Evolutionary conservation across 2,888 invertebrate species (phyloP), one percentile per base, ranked within the genome.

Genomic region (Oscheius sp.): DNA sequence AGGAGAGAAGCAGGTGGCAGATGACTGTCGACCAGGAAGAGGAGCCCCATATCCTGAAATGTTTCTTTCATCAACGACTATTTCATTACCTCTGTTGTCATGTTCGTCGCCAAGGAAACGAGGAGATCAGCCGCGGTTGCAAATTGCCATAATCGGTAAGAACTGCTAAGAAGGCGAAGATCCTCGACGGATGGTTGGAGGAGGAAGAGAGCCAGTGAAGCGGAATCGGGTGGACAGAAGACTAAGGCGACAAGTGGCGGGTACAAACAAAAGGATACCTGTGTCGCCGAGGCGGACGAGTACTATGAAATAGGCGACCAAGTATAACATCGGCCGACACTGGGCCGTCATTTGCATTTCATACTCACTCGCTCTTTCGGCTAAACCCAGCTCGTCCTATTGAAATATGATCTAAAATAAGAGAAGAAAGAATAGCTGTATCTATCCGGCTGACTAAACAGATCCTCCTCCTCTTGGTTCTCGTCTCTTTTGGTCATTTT

Each of bases 181-280:
- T 66, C 66, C 13, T 49, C 66, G 29, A 52, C 52, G 7, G 49
- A 49, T 7, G 52, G 66, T 16, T 52, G 66, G 13, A 66, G 12
- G 18, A 66, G 52, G 35, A 46, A 23, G 16, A 66, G 27, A 35
- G 66, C 52, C 0, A 66, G 52, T 2, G 52, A 52, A n/a, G 66
- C n/a, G 9, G 66, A 52, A 16, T 66, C 66, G 18, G 49, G 18
- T 9, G 52, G 29, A 66, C 49, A 29, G 27, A 13, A 49, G 49
- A 25, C 27, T 16, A 9, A 29, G 66, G 21, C 21, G 35, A 13
- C 12, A 7, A 9, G 63, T 16, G 25, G 18, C 45, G 46, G 21
- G 63, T 27, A 66, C 66, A 29, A 66, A 66, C 52, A 66, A 66
- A 63, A 23, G 43, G 29, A 61, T 61, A 61, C 61, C 43, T 61